A percentile compares a stretch with the other conserved stretches of the same genome.
Evolutionary conservation across 2,797 vertebrate genomes (phyloP).

Genomic region (Periparus ater): DNA sequence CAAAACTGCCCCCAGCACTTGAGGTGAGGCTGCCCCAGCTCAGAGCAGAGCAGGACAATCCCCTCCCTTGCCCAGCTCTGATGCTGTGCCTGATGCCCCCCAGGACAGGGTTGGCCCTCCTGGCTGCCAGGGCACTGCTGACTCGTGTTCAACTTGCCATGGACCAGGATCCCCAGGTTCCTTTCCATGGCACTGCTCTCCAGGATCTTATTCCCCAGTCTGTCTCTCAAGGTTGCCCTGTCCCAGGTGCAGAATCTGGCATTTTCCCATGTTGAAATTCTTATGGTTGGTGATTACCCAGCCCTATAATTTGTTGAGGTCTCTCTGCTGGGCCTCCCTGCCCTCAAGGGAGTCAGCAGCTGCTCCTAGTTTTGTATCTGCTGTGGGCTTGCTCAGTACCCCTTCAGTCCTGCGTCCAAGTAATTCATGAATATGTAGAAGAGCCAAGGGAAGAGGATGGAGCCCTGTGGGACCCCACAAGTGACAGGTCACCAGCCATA

Average conservation of each 20-base stretch:
- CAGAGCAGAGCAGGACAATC: not conserved
- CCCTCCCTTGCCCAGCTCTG: not conserved
- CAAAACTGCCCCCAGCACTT: accelerated
- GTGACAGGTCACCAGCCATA: accelerated
- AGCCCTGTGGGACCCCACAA: not conserved
- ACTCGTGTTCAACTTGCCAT: accelerated
- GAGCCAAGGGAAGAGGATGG: not conserved
- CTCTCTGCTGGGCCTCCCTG: not conserved
- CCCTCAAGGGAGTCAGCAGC: not conserved
- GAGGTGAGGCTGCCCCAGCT: accelerated
- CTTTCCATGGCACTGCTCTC: accelerated
- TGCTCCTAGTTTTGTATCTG: accelerated
- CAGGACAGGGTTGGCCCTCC: not conserved
- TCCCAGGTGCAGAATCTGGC: not conserved
- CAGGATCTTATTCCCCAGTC: not conserved
- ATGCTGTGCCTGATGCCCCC: not conserved
- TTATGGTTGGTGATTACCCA: not conserved
- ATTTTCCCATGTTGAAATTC: not conserved
- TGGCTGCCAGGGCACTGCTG: not conserved
- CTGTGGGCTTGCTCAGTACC: not conserved
- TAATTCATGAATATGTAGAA: not conserved
- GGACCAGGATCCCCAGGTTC: accelerated
- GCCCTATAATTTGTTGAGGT: not conserved
- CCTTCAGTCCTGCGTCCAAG: not conserved
- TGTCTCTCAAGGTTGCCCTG: accelerated